These are phyloP conservation scores for Rhynchotus rufescens DNA, from an alignment of 2,797 vertebrate species.

Conservation along the genomic window DNA sequence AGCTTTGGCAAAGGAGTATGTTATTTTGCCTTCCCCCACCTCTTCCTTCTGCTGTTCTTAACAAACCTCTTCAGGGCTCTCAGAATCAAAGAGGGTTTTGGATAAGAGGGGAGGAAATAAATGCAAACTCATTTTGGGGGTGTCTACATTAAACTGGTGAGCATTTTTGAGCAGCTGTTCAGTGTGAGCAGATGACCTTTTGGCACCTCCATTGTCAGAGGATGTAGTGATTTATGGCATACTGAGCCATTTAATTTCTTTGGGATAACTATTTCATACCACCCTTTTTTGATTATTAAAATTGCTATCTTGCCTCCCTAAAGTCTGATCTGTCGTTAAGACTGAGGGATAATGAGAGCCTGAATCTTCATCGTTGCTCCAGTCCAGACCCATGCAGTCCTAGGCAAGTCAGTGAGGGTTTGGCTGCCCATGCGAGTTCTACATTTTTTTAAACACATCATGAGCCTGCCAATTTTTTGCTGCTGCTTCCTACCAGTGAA, in stretches of 20 bases:
- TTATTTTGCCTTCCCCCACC: not conserved
- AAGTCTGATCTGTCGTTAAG: not conserved
- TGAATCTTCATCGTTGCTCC: not conserved
- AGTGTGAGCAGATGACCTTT: constrained; percentile 22
- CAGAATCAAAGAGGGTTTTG: not conserved
- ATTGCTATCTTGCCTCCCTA: not conserved
- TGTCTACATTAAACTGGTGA: not conserved
- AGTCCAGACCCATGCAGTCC: rapidly evolving
- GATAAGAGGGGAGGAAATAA: not conserved
- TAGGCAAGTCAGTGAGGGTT: not conserved
- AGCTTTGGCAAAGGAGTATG: not conserved
- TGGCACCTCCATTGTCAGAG: not conserved
- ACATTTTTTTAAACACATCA: not conserved
- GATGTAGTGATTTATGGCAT: constrained; percentile 24
- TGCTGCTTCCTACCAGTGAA: not conserved
- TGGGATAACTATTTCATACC: not conserved
- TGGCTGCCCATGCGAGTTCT: not conserved
- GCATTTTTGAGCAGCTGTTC: constrained; percentile 31
- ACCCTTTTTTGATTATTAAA: not conserved
- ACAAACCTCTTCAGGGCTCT: not conserved
- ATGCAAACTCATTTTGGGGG: not conserved
- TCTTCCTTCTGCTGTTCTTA: not conserved
- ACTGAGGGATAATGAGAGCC: not conserved
- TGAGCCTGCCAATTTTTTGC: not conserved
- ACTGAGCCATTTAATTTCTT: constrained; percentile 5